Percentiles rank a stretch among this genome's conserved stretches.
Evolutionary conservation across 2,888 invertebrate genomes (phyloP).

Genomic region (Melieria crassipennis): DNA sequence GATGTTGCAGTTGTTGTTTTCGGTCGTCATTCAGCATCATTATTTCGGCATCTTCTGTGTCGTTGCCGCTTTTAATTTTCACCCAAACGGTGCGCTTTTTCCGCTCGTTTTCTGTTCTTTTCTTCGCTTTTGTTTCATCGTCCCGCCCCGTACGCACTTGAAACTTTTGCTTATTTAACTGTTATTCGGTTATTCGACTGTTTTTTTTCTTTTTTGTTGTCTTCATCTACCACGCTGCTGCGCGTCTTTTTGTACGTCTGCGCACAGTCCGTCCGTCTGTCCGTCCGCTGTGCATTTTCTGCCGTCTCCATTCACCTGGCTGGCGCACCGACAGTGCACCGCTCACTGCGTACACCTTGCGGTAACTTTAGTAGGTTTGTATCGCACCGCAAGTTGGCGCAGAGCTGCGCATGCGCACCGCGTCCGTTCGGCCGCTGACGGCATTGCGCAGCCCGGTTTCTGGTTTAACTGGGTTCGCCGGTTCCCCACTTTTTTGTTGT

Average conservation of each 20-base stretch:
- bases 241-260: background rate
- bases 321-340: background rate
- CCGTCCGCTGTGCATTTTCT: background rate
- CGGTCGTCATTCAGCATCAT: no score
- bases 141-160: background rate
- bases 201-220: slow-evolving; percentile 2
- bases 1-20: no score
- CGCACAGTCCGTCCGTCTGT: background rate
- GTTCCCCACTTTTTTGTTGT: background rate
- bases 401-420: slow-evolving; percentile 20
- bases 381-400: background rate
- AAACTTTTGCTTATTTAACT: slow-evolving; percentile 30
- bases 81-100: no score
- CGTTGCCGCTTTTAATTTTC: slow-evolving; percentile 1
- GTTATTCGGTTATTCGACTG: slow-evolving; percentile 22
- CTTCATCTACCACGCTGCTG: background rate
- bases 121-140: slow-evolving; percentile 6
- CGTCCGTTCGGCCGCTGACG: background rate
- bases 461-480: slow-evolving; percentile 22
- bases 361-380: no score
- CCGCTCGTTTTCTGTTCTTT: background rate
- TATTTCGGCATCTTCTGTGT: background rate
- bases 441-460: slow-evolving; percentile 18
- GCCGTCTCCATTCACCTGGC: background rate
- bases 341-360: background rate